Evolutionary conservation across 2,797 vertebrate species (phyloP).

Genomic region (Pagetopsis macropterus): DNA sequence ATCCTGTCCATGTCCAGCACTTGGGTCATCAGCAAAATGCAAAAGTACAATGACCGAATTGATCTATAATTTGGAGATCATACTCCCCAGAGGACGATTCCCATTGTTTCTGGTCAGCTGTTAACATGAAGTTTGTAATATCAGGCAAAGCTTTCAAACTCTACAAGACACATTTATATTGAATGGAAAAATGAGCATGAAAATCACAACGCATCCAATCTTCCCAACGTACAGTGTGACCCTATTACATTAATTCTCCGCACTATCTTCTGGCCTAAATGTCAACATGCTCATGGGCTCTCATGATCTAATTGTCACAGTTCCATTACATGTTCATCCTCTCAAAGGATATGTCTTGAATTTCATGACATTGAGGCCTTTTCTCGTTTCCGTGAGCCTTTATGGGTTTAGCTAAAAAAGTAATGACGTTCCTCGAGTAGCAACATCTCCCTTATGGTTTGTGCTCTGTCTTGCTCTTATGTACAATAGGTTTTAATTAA

Average conservation of each 20-base stretch:
- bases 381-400: conserved; percentile 13
- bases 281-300: conserved; percentile 11
- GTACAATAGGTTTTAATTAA: neutral
- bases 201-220: neutral
- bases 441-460: neutral
- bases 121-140: no score
- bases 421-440: neutral
- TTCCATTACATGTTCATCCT: conserved; percentile 16
- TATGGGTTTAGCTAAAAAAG: neutral
- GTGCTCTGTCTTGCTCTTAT: neutral
- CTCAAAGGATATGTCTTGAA: neutral
- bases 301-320: conserved; percentile 8
- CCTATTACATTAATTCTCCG: conserved; percentile 11
- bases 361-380: conserved; percentile 29
- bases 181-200: neutral
- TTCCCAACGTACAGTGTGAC: neutral
- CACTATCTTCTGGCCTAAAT: conserved; percentile 29
- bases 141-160: neutral
- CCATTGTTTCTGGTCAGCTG: no score
- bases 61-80: no score
- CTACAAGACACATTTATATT: neutral
- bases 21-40: no score
- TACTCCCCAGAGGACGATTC: no score
- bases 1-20: no score
- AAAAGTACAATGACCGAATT: no score